Conservation (phyloP, 2,797 vertebrate genomes). For the Gymnopithys bicolor region DNA sequence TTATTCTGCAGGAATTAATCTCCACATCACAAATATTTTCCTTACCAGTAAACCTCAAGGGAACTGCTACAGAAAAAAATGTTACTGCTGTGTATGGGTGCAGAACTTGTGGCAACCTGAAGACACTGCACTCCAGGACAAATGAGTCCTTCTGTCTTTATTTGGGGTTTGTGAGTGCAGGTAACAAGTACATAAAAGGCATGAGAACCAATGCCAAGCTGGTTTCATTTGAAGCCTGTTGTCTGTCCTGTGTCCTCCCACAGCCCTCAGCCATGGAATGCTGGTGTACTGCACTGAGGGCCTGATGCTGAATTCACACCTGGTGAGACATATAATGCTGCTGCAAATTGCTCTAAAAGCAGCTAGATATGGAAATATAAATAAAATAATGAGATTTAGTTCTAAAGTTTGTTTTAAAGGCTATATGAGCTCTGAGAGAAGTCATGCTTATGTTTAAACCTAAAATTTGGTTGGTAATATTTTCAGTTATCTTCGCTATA, state of each 20-base stretch:
- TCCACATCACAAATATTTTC: neutral
- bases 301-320: neutral
- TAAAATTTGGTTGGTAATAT: neutral
- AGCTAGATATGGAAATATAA: neutral
- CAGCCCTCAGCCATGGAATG: neutral
- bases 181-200: neutral
- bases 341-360: neutral
- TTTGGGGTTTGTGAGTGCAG: neutral
- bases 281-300: neutral
- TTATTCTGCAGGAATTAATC: neutral
- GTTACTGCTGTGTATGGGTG: neutral
- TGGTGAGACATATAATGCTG: neutral
- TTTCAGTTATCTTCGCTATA: neutral
- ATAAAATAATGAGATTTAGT: neutral
- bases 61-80: neutral
- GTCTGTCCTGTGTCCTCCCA: neutral
- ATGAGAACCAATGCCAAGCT: neutral
- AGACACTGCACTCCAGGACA: neutral
- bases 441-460: neutral
- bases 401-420: neutral
- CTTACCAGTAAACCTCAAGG: neutral
- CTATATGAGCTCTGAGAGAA: neutral
- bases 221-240: neutral
- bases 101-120: neutral
- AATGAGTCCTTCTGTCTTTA: neutral